Evolutionary conservation across 2,888 invertebrate species (phyloP), one percentile per base, ranked within the genome.

Genomic region (Drosophila setosimentum): DNA sequence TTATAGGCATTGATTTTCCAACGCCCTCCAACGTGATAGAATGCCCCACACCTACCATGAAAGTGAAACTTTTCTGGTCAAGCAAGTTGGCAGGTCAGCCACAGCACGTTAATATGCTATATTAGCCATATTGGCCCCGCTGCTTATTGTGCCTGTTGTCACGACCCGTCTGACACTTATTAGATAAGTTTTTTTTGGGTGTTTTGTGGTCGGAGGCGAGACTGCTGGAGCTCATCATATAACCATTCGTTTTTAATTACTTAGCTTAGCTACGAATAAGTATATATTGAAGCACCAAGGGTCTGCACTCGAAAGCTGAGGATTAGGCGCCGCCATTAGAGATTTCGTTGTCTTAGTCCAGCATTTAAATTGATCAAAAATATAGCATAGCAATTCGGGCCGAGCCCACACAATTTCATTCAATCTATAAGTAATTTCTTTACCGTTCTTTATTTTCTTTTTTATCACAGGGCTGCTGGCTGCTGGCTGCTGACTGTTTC

Each of bases 331-430:
- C 29, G 68, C 72, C 76, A 65, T 80, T 76, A 66, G 74, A 87
- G 83, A 76, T 84, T 89, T 87, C 70, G 70, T 87, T 85, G 85
- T 85, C 89, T 87, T 82, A 84, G 89, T 72, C 50, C 58, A 70
- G 87, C 85, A 87, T 89, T 85, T 89, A 89, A 85, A 89, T 85
- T 85, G 85, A 85, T 85, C 82, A 84, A 82, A 84, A 85, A 83
- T 80, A 76, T 85, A 70, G 59, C 76, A 64, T 33, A 65, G 70
- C 53, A 40, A 68, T 65, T 49, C 29, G 54, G 57, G 51, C 60
- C n/a, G 40, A 68, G 69, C 64, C 49, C 73, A 77, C 80, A 87
- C 89, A 82, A 89, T 85, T 89, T 78, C 85, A 85, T 85, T 85
- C 85, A 85, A 85, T 85, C 89, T 85, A 87, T 89, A 89, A 84